phyloP scores from a whole-genome alignment of 1,140 invertebrate genomes.

The Sarcophaga peregrina region DNA sequence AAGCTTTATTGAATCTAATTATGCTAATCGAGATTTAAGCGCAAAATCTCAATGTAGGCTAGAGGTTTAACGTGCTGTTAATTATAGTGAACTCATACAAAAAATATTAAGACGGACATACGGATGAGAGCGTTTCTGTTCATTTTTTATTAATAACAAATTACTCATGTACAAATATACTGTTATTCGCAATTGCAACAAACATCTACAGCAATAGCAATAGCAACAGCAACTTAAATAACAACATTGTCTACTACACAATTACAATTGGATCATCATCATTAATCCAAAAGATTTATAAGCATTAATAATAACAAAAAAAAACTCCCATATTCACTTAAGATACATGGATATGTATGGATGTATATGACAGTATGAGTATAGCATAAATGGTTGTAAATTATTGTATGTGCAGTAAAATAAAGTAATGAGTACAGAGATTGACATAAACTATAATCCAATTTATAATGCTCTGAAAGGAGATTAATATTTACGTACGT shows the following conservation, averaged over 20 bases:
- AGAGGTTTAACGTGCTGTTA: constrained; percentile 14
- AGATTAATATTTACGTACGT: background rate
- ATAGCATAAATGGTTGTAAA: too few relatives aligned
- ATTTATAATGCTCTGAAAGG: background rate
- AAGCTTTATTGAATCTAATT: too few relatives aligned
- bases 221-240: background rate
- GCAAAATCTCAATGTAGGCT: too few relatives aligned
- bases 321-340: background rate
- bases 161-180: constrained; percentile 15
- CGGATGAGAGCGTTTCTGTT: constrained; percentile 29
- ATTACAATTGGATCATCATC: constrained; percentile 10
- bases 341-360: too few relatives aligned
- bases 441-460: constrained; percentile 19
- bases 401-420: too few relatives aligned
- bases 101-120: constrained; percentile 26
- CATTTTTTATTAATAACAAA: constrained; percentile 26
- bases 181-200: background rate
- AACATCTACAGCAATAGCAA: constrained; percentile 6
- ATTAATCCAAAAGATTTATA: constrained; percentile 16
- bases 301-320: constrained; percentile 1
- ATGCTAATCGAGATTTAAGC: too few relatives aligned
- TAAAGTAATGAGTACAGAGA: background rate
- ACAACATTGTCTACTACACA: background rate
- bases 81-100: constrained; percentile 14
- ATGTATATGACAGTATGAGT: too few relatives aligned